Conservation (phyloP, 1,140 invertebrate species). For the Eupristina koningsbergeri region DNA sequence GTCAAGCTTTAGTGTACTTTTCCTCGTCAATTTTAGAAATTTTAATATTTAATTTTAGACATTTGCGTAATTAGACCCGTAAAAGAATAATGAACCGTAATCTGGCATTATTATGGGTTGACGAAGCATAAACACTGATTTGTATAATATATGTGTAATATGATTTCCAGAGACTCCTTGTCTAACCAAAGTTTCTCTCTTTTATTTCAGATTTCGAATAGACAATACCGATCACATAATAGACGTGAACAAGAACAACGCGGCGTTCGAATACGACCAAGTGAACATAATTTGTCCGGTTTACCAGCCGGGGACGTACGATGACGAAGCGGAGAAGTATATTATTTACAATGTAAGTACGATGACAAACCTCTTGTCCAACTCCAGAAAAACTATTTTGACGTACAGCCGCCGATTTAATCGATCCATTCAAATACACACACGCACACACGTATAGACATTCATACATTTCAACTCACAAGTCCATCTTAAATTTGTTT, state of each 20-base stretch:
- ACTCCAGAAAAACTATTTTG: constrained; percentile 24
- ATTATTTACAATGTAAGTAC: constrained; percentile 94
- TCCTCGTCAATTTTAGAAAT: neutral
- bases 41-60: constrained; percentile 5
- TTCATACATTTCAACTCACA: too few relatives aligned
- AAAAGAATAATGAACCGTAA: neutral
- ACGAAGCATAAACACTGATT: neutral
- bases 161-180: too few relatives aligned
- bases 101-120: neutral
- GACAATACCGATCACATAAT: constrained; percentile 98
- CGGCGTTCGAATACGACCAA: constrained; percentile 94
- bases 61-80: neutral
- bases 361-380: neutral
- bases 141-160: neutral
- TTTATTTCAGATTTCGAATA: constrained; percentile 91
- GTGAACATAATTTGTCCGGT: constrained; percentile 96
- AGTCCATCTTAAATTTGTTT: neutral
- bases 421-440: neutral
- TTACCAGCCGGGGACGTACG: constrained; percentile 88
- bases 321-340: constrained; percentile 94
- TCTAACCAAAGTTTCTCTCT: constrained; percentile 51
- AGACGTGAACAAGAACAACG: constrained; percentile 94
- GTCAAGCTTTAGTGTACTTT: neutral
- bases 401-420: neutral
- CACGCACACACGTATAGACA: too few relatives aligned